Evolutionary conservation across 2,888 invertebrate species (phyloP).

Genomic region (Scelioninae gen. 1): DNA sequence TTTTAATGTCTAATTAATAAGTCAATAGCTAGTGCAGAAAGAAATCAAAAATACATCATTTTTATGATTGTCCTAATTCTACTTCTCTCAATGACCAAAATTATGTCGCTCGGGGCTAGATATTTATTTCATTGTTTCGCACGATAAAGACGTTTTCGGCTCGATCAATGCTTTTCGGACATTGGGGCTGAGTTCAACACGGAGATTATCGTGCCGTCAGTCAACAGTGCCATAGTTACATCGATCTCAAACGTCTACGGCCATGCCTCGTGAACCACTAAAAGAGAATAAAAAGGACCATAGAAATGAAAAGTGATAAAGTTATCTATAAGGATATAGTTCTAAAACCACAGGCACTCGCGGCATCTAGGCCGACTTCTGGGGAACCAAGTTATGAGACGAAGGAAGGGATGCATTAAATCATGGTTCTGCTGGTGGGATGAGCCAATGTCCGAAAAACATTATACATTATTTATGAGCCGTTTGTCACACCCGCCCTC

Average conservation of each 20-base stretch:
- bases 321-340: background rate
- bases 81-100: constrained; percentile 21
- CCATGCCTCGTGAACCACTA: constrained; percentile 84
- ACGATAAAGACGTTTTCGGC: constrained; percentile 33
- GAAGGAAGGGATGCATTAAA: constrained; percentile 46
- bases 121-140: constrained; percentile 8
- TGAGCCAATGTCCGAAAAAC: constrained; percentile 82
- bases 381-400: no score
- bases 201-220: no score
- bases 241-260: constrained; percentile 76
- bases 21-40: background rate
- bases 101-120: constrained; percentile 4
- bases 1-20: background rate
- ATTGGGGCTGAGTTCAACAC: constrained; percentile 75
- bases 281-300: constrained; percentile 37
- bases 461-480: constrained; percentile 81
- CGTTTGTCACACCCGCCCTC: constrained; percentile 69
- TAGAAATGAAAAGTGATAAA: constrained; percentile 14
- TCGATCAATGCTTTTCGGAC: constrained; percentile 81
- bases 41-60: no score
- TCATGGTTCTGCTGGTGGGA: constrained; percentile 64
- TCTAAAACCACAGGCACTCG: constrained; percentile 1
- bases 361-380: constrained; percentile 11
- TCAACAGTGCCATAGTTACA: no score
- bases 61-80: no score